Evolutionary conservation across 2,797 vertebrate genomes (phyloP).

Genomic region (Dendrocincla tyrannina): DNA sequence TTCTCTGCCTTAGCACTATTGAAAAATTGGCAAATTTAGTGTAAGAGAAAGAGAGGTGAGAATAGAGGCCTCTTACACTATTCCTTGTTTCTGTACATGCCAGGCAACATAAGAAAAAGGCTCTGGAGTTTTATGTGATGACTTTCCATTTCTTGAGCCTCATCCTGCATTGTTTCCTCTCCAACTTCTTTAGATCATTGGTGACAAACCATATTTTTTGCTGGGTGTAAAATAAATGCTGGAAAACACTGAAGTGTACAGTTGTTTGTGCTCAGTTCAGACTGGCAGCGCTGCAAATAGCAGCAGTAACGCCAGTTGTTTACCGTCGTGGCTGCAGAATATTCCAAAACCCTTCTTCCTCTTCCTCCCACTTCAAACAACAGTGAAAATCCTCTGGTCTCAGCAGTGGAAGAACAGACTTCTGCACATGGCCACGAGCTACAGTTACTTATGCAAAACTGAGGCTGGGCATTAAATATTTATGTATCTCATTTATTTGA

Average conservation of each 20-base stretch:
- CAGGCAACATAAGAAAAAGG: not conserved
- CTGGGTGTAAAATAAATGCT: not conserved
- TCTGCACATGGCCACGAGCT: not conserved
- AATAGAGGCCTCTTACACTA: not conserved
- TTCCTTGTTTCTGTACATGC: not conserved
- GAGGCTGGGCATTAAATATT: not conserved
- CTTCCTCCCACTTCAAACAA: not conserved
- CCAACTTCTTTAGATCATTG: not conserved
- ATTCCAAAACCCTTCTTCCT: not conserved
- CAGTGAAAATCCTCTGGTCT: not conserved
- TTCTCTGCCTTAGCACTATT: not conserved
- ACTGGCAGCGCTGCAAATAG: not conserved
- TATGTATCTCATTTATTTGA: not conserved
- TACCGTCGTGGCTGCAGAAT: not conserved
- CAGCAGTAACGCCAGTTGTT: not conserved
- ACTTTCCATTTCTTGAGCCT: not conserved
- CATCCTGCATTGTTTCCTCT: not conserved
- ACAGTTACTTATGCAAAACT: not conserved
- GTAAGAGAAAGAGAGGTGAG: not conserved
- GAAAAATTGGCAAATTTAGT: not conserved
- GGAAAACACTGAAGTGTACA: not conserved
- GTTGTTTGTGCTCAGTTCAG: not conserved
- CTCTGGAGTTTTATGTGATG: not conserved
- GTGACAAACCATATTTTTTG: not conserved
- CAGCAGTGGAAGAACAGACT: not conserved